Evolutionary conservation across 2,113 vertebrate genomes (phyloP).

Genomic region (Typhlomys cinereus): DNA sequence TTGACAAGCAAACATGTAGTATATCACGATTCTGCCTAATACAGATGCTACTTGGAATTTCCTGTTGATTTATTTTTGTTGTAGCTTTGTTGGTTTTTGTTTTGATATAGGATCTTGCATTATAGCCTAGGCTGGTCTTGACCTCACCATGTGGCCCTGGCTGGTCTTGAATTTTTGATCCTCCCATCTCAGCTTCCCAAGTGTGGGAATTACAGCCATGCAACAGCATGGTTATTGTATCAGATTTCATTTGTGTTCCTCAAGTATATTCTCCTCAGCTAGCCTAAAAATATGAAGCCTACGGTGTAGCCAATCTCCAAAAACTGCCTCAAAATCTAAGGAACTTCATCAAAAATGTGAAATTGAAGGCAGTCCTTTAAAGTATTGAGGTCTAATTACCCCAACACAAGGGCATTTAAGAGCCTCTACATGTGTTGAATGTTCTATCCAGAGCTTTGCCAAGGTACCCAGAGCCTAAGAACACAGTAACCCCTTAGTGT

Average conservation of each 20-base stretch:
- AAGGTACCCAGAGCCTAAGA: not conserved
- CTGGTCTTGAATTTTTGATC: not conserved
- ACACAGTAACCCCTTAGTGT: not conserved
- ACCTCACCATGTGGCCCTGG: not conserved
- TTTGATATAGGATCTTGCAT: not conserved
- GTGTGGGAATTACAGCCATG: not conserved
- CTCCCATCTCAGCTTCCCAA: not conserved
- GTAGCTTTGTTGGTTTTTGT: not conserved
- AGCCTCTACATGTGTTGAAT: not conserved
- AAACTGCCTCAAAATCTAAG: conserved; percentile 15
- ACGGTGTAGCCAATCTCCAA: not conserved
- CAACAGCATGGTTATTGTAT: not conserved
- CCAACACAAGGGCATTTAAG: conserved; percentile 6
- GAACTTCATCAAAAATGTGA: not conserved
- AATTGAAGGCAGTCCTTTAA: conserved; percentile 18
- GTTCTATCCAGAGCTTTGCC: not conserved
- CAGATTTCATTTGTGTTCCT: not conserved
- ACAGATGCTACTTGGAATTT: not conserved
- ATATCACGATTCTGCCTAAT: not conserved
- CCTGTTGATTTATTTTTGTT: not conserved
- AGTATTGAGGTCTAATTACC: not conserved
- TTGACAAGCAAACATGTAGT: conserved; percentile 68
- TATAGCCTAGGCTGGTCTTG: not conserved
- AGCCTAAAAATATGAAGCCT: conserved; percentile 2
- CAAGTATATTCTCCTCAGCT: not conserved